Evolutionary conservation across 2,888 invertebrate species (phyloP), one percentile per base, ranked within the genome.

Genomic region (Macaria notata): DNA sequence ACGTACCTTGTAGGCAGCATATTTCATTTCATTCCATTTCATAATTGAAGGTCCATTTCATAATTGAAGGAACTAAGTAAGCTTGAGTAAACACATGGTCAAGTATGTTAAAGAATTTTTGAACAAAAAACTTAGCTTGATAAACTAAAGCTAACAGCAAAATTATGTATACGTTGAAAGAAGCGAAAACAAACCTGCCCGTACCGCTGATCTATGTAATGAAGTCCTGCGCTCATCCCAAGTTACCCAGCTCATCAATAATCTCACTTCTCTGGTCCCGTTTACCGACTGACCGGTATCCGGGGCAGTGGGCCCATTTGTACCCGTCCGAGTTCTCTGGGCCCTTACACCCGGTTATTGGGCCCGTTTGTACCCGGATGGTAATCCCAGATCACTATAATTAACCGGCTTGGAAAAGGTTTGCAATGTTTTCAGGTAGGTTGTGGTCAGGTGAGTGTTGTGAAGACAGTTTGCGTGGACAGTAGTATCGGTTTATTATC

Each of bases 371-470:
- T 61, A 65, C 60, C 66, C 69, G 62, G 69, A 71, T 65, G 75
- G 70, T 80, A 80, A 82, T 81, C 80, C 75, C 68, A 75, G 71
- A 66, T 73, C 73, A 77, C 79, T 81, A 81, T n/a, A n/a, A n/a
- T 81, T 81, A 79, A 79, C 76, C 75, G 19, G 70, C 72, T 76
- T 72, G 65, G 59, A 67, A 63, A 56, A 58, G 59, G 58, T 58
- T 54, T 44, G 9, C 66, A 68, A 70, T 58, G 68, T 46, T 69
- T 48, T 68, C 51, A 50, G 61, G 57, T 64, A 57, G 46, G 54
- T 60, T 69, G 54, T 29, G 58, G 53, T 46, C 5, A 72, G 66
- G 69, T 52, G 59, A 69, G 59, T 72, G 57, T 70, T 50, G 49
- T 65, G 33, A 44, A 43, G 19, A 43, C 33, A 49, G 3, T 9